Base-by-base conservation (phyloP, 2,113 vertebrate species). In the Melierax canorus region DNA sequence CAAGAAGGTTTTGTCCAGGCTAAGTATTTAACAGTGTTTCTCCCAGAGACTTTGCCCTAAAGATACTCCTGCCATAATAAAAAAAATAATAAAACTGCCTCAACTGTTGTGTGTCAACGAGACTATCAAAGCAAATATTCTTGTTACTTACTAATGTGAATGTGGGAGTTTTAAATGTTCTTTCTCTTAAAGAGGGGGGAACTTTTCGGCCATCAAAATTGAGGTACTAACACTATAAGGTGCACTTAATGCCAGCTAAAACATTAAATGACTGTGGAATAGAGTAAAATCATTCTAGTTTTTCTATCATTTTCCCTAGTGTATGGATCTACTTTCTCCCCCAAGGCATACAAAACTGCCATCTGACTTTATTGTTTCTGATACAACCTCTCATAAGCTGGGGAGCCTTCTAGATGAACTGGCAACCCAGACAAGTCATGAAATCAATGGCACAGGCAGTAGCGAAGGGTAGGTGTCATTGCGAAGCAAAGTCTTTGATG, bases 21-120 rank as follows among this genome's bases (percentile, higher is more conserved):
- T 96, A 96, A 97, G 90, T 93, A 94, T 97, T 97, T 98, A 96
- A 94, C 85, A 97, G 95, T 68, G 78, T 94, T 98, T 95, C 86
- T 89, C 22, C 64, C 68, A 92, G 95, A 89, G 87, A 86, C 88
- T 96, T 93, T 96, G 88, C 94, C 96, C 93, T 97, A 90, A 95
- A 94, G 85, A 96, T 88, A 92, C 85, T 97, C 71, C 53, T 53
- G 77, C 78, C 64, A 76, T 95, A 97, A 97, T 90, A 90, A 95
- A 91, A 91, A 95, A 89, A 92, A 93, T 41, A 79, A 92, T 39
- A 74, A 94, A 91, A 64, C 38, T 91, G 58, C 53, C 62, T 88
- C 74, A 95, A 15, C 75, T 85, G 9, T 62, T 92, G 43, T 91
- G 26, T 80, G n/a, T 59, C 45, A 68, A 69, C 69, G 94, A 86